These are phyloP conservation scores for Drosophila multiciliata DNA, from an alignment of 2,888 invertebrate genomes.

Conservation along the genomic window DNA sequence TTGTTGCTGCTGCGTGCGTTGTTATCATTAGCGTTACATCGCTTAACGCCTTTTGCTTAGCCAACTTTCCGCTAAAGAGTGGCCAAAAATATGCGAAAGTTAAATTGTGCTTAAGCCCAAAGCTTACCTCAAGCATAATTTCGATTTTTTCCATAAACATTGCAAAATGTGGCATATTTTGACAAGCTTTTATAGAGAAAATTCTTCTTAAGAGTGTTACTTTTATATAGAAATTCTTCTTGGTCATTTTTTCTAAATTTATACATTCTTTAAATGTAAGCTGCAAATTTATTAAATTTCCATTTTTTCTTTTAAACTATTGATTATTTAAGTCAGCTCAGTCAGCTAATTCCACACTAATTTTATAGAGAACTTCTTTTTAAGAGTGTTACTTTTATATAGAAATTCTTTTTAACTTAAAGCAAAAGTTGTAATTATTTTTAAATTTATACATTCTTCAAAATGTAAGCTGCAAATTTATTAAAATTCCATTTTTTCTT, in stretches of 20 bases:
- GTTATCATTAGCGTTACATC: conserved; percentile 64
- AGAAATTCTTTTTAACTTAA: not conserved
- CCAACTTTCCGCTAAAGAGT: conserved; percentile 16
- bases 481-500: not conserved
- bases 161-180: not conserved
- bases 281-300: not conserved
- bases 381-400: not conserved
- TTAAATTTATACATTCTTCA: not conserved
- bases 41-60: conserved; percentile 65
- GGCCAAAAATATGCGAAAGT: conserved; percentile 18
- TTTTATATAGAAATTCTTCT: not conserved
- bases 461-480: not conserved
- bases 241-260: not conserved
- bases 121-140: not conserved
- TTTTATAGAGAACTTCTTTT: not conserved
- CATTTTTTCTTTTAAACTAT: not conserved
- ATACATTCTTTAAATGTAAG: not conserved
- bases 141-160: not conserved
- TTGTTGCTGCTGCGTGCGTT: conserved; percentile 58
- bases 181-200: not conserved
- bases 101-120: conserved; percentile 3
- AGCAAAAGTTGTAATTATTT: not conserved
- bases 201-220: not conserved
- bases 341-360: no score
- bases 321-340: not conserved